Conservation (phyloP, 2,888 invertebrate species). For the Lottia gigantea region DNA sequence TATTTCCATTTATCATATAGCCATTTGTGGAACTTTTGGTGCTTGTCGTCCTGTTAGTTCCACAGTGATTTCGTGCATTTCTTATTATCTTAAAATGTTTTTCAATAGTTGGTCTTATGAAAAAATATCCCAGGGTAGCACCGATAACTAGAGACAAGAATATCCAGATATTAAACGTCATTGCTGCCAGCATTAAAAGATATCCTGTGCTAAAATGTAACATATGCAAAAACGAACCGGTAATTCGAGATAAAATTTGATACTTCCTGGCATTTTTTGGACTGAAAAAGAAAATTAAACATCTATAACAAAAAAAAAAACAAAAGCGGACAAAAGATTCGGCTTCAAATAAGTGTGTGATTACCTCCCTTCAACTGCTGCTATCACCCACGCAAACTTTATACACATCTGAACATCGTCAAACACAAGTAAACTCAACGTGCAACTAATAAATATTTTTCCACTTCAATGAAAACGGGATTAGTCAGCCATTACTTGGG, state of each 20-base stretch:
- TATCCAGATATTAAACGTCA: not conserved
- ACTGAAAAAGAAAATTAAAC: not conserved
- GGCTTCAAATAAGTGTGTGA: too few species aligned
- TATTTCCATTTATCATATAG: too few species aligned
- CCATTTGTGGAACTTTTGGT: not conserved
- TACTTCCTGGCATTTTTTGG: conserved; percentile 1
- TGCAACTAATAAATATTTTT: too few species aligned
- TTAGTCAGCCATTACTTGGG: too few species aligned
- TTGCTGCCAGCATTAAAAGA: not conserved
- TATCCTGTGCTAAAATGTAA: not conserved
- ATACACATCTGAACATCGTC: too few species aligned
- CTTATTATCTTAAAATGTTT: not conserved
- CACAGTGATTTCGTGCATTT: not conserved
- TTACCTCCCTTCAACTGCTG: too few species aligned
- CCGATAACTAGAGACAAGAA: not conserved
- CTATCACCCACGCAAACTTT: too few species aligned
- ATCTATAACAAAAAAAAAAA: not conserved
- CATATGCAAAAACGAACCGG: not conserved
- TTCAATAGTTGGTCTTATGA: not conserved
- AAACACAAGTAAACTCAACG: too few species aligned
- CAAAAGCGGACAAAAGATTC: too few species aligned
- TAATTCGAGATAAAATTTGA: not conserved
- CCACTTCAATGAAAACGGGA: too few species aligned
- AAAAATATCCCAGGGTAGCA: not conserved
- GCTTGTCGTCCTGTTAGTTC: not conserved